phyloP scores from a whole-genome alignment of 2,113 vertebrate species.

The Heterotis niloticus region DNA sequence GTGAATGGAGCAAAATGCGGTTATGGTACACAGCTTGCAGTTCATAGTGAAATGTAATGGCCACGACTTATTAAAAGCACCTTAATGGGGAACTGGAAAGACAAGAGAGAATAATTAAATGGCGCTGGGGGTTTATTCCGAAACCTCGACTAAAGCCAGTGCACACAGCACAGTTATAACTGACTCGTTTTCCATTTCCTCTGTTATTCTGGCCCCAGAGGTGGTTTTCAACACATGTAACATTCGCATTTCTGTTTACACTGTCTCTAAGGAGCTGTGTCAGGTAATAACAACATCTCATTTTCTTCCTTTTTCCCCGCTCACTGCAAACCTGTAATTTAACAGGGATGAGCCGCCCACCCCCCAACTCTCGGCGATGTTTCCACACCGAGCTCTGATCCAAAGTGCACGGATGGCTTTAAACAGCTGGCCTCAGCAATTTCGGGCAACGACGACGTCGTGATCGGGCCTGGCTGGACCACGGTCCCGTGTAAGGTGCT shows the following conservation, averaged over 20 bases:
- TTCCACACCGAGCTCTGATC: neutral
- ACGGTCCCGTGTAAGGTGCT: constrained; percentile 23
- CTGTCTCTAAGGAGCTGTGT: constrained; percentile 11
- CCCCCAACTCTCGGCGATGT: neutral
- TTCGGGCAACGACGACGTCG: neutral
- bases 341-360: neutral
- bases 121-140: neutral
- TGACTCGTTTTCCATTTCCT: neutral
- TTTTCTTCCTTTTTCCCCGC: neutral
- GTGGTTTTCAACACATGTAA: neutral
- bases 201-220: neutral
- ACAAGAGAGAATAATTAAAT: neutral
- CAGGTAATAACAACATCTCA: constrained; percentile 7
- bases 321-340: constrained; percentile 13
- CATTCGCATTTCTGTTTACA: constrained; percentile 4
- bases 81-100: neutral
- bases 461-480: constrained; percentile 8
- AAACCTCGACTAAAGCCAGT: neutral
- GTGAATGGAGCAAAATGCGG: neutral
- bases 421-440: constrained; percentile 28
- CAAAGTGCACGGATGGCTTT: constrained; percentile 3
- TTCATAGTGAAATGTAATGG: neutral
- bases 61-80: neutral
- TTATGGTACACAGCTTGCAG: neutral
- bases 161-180: neutral